Evolutionary conservation across 92 coral and sea anemone genomes (phyloP).

Genomic region (Epizoanthus fatuus): DNA sequence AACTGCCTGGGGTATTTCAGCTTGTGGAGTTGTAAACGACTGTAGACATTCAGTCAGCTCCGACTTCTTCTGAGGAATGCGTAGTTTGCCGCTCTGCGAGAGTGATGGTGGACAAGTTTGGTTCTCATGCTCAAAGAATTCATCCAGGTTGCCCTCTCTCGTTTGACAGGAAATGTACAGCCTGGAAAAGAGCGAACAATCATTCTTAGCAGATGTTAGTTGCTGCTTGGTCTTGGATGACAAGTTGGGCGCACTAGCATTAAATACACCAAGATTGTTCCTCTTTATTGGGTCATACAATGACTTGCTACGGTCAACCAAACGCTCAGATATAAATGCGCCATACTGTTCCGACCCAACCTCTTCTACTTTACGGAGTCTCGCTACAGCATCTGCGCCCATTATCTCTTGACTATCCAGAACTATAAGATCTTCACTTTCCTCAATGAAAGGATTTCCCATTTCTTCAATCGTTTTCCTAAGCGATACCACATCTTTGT

Average conservation of each 20-base stretch:
- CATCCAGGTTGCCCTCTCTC: conserved; percentile 61
- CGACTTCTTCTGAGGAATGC: conserved; percentile 29
- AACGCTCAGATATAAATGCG: conserved; percentile 49
- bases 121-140: conserved; percentile 67
- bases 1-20: conserved; percentile 31
- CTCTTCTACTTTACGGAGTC: conserved; percentile 46
- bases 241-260: neutral
- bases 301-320: conserved; percentile 50
- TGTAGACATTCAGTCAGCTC: conserved; percentile 42
- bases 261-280: conserved; percentile 70
- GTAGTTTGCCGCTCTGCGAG: conserved; percentile 43
- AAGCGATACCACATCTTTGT: conserved; percentile 24
- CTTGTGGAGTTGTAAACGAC: conserved; percentile 4
- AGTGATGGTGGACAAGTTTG: conserved; percentile 67
- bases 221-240: conserved; percentile 43
- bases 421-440: conserved; percentile 44
- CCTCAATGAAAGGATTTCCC: conserved; percentile 56
- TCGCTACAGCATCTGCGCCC: conserved; percentile 18
- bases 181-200: conserved; percentile 66
- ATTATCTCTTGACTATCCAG: conserved; percentile 65
- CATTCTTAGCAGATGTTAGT: conserved; percentile 54
- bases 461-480: conserved; percentile 18
- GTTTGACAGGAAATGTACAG: conserved; percentile 69
- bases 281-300: conserved; percentile 64
- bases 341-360: conserved; percentile 60